Evolutionary conservation across 2,113 vertebrate species (phyloP).

Genomic region (Alectura lathami): DNA sequence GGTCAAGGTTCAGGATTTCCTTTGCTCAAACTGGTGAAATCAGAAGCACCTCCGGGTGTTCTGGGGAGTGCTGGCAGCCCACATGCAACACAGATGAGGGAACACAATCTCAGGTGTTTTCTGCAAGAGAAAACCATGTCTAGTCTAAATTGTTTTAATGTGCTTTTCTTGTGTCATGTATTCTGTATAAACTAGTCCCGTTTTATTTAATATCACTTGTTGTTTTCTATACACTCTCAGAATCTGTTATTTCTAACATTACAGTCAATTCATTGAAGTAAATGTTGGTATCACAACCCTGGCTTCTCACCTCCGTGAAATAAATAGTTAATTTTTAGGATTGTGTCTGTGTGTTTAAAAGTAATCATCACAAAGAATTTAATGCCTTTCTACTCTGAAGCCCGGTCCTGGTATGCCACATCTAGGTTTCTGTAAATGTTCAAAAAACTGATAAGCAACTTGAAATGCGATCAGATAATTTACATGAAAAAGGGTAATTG

Average conservation of each 20-base stretch:
- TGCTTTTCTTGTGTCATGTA: background rate
- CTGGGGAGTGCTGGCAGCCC: background rate
- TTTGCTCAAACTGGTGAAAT: constrained; percentile 18
- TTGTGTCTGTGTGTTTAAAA: background rate
- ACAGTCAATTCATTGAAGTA: background rate
- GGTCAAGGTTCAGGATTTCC: constrained; percentile 49
- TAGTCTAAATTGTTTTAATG: background rate
- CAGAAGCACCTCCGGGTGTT: background rate
- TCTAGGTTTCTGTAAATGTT: background rate
- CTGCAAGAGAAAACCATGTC: background rate
- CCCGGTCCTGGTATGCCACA: background rate
- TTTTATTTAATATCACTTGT: background rate
- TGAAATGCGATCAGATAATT: background rate
- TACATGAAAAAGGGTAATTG: background rate
- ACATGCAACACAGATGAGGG: background rate
- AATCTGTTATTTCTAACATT: background rate
- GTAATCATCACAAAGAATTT: background rate
- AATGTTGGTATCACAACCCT: background rate
- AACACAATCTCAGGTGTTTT: background rate
- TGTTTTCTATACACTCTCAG: background rate
- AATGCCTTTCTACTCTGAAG: background rate
- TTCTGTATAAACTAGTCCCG: background rate
- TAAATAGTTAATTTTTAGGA: background rate
- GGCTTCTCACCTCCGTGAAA: background rate
- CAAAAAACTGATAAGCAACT: background rate